Conservation (phyloP, 2,888 invertebrate genomes). For the Rhagonycha lutea region DNA sequence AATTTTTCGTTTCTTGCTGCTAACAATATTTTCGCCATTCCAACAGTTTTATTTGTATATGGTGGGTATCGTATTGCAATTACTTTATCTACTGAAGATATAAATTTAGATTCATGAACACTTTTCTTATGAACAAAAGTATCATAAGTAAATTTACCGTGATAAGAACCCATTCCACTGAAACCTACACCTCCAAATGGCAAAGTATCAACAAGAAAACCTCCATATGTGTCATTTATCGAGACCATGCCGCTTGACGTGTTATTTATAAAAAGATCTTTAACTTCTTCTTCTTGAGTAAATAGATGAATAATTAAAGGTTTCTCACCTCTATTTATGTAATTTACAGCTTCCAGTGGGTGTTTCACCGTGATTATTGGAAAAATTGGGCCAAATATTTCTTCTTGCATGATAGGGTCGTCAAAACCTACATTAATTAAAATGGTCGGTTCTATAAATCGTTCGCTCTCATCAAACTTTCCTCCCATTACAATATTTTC, state of each 20-base stretch:
- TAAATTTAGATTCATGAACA: conserved; percentile 72
- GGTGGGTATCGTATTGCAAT: conserved; percentile 81
- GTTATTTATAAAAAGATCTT: conserved; percentile 67
- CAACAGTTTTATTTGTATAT: conserved; percentile 54
- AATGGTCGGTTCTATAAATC: conserved; percentile 86
- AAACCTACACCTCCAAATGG: conserved; percentile 97
- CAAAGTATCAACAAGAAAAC: conserved; percentile 82
- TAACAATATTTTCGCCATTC: conserved; percentile 50
- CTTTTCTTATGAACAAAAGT: conserved; percentile 93
- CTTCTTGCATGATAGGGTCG: conserved; percentile 86
- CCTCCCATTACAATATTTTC: conserved; percentile 83
- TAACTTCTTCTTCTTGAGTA: conserved; percentile 63
- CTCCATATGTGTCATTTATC: conserved; percentile 87
- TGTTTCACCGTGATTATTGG: conserved; percentile 84
- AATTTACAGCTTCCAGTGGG: conserved; percentile 87
- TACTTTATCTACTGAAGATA: conserved; percentile 69
- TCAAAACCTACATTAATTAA: conserved; percentile 71
- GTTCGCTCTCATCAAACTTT: conserved; percentile 71
- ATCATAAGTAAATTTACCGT: conserved; percentile 88
- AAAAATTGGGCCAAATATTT: conserved; percentile 96
- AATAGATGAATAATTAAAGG: conserved; percentile 90
- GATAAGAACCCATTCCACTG: conserved; percentile 94
- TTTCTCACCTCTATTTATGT: conserved; percentile 88
- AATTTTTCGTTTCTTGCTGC: background rate
- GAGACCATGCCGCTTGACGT: conserved; percentile 81